Conservation (phyloP, 1,140 invertebrate species). For the Bombyx mandarina region DNA sequence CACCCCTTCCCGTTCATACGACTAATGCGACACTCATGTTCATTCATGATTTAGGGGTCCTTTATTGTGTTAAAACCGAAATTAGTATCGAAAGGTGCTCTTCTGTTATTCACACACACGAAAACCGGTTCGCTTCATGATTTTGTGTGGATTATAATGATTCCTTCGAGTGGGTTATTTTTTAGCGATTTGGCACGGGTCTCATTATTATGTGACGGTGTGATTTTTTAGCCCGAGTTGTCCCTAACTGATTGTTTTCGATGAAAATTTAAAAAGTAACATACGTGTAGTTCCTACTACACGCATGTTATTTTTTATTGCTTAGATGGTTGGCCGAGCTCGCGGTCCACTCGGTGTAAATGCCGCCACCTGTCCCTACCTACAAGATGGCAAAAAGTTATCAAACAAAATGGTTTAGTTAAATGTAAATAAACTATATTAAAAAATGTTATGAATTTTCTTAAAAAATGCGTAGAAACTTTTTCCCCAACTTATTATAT, state of each 20-base stretch:
- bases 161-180: slow-evolving; percentile 23
- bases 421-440: too few relatives aligned
- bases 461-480: too few relatives aligned
- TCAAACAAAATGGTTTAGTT: too few relatives aligned
- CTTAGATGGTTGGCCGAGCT: too few relatives aligned
- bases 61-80: slow-evolving; percentile 36
- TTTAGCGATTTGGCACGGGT: slow-evolving; percentile 11
- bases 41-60: slow-evolving; percentile 42
- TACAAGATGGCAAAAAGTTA: too few relatives aligned
- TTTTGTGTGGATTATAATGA: slow-evolving; percentile 25
- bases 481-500: too few relatives aligned
- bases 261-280: not conserved
- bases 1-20: slow-evolving; percentile 30
- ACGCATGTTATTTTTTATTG: too few relatives aligned
- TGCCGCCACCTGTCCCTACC: too few relatives aligned
- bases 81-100: slow-evolving; percentile 47
- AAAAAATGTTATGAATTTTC: too few relatives aligned
- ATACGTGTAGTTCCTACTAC: too few relatives aligned
- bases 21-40: slow-evolving; percentile 34
- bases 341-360: too few relatives aligned
- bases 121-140: slow-evolving; percentile 26
- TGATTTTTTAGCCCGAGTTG: slow-evolving; percentile 1
- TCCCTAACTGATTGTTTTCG: not conserved
- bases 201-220: not conserved
- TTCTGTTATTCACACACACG: slow-evolving; percentile 38